A percentile compares a stretch with the other conserved stretches of the same genome.
Evolutionary conservation across 23 tunicate genomes (phyloP).

Genomic region (Halocynthia aurantium): DNA sequence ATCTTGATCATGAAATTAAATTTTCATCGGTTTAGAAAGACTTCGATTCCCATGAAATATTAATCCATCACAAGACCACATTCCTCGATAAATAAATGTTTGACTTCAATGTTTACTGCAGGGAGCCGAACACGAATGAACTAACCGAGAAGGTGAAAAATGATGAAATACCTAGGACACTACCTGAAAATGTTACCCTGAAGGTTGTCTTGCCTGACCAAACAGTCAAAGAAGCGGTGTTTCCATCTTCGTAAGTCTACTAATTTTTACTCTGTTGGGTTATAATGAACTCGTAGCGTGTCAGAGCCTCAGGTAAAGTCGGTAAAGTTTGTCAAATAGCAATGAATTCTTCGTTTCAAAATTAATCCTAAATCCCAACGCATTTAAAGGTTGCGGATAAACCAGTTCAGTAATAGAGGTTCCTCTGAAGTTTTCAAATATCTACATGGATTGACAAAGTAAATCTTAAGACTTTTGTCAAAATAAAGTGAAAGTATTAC

Average conservation of each 20-base stretch:
- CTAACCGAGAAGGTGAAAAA: not conserved
- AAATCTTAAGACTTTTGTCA: too few species aligned
- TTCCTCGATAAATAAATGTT: not conserved
- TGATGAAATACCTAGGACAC: not conserved
- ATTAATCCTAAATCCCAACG: too few species aligned
- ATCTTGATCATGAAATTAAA: not conserved
- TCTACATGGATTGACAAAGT: too few species aligned
- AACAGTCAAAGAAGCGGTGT: not conserved
- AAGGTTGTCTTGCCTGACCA: conserved; percentile 21
- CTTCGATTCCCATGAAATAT: not conserved
- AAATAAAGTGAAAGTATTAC: too few species aligned
- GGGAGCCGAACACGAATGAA: not conserved
- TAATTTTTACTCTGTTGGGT: not conserved
- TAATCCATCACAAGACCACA: too few species aligned
- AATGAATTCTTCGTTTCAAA: too few species aligned
- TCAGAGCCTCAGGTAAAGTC: too few species aligned
- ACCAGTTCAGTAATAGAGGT: too few species aligned
- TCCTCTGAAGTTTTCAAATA: too few species aligned
- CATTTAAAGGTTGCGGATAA: too few species aligned
- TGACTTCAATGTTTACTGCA: not conserved
- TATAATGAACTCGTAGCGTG: too few species aligned
- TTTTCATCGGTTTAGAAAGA: not conserved
- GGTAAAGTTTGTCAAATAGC: too few species aligned
- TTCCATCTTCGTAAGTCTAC: conserved; percentile 1
- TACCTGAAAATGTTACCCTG: not conserved